Percentiles rank a stretch among this genome's conserved stretches.
Conservation (phyloP, 2,113 vertebrate species). For the Pao palembangensis region DNA sequence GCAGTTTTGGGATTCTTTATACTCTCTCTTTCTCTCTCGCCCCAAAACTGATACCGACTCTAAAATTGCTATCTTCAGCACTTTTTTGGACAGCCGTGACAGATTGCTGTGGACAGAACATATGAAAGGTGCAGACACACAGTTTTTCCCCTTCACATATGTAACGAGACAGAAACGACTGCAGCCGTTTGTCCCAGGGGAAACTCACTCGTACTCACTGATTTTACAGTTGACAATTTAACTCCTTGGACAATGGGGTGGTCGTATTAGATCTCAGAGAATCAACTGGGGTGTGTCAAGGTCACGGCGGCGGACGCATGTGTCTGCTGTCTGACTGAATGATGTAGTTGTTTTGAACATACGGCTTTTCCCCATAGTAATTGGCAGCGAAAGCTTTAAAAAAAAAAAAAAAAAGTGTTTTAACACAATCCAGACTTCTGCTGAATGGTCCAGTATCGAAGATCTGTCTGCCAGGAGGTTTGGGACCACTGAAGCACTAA, state of each 20-base stretch:
- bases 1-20: no score
- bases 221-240: not conserved
- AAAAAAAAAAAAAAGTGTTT: not conserved
- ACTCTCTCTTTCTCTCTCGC: no score
- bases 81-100: no score
- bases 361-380: not conserved
- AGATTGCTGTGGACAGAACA: not conserved
- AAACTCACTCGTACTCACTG: not conserved
- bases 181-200: not conserved
- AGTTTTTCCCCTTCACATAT: not conserved
- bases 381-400: not conserved
- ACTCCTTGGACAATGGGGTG: conserved; percentile 2
- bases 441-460: conserved; percentile 9
- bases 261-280: not conserved
- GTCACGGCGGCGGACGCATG: not conserved
- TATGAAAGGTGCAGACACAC: no score
- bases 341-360: no score
- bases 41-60: no score
- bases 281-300: not conserved
- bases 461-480: conserved; percentile 14
- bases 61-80: no score
- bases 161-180: no score
- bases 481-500: conserved; percentile 17
- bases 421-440: conserved; percentile 12
- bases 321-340: not conserved